Base-by-base conservation (phyloP, 2,888 invertebrate genomes). In the Leptura quadrifasciata region DNA sequence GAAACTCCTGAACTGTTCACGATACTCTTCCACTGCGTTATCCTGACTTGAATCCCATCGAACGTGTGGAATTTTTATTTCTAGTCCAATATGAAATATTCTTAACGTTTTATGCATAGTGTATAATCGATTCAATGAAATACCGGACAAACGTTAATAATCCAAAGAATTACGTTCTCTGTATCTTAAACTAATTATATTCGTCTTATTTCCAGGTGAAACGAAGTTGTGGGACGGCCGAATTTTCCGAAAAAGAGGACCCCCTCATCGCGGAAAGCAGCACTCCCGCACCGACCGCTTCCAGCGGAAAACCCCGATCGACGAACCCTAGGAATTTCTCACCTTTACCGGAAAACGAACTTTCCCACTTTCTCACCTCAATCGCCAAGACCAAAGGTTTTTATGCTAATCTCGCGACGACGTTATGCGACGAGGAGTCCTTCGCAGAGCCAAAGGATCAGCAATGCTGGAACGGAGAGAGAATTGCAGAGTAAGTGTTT, bases 391-490 rank as follows among this genome's bases (percentile, higher is more conserved):
- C 95, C 76, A 94, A 94, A 88, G 95, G 95, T 84, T 95, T 97
- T 88, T 98, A 96, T 90, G 93, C 94, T 39, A 93, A 93, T 83
- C 91, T 97, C 55, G 95, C 97, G 3, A 95, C 96, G 88, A 92
- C 93, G 84, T 90, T 96, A 68, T 96, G 96, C 89, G 93, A 94
- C 80, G 94, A 95, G 81, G 92, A 93, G 0, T 92, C 92, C 82
- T 92, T 94, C 80, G 93, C 94, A 4, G 92, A 92, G 64, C 91
- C 91, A 35, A 91, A 91, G 54, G 93, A 93, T 81, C 93, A 93
- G 76, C 92, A 91, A 79, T 96, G 96, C 88, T 96, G 96, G 96
- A 96, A 96, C 86, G 96, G 96, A 65, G 93, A 94, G 81, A 89
- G 92, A 77, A 91, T 95, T 82, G 94, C 94, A 89, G 94, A 94